phyloP scores from a whole-genome alignment of 2,888 invertebrate genomes.

The Diadromus collaris region DNA sequence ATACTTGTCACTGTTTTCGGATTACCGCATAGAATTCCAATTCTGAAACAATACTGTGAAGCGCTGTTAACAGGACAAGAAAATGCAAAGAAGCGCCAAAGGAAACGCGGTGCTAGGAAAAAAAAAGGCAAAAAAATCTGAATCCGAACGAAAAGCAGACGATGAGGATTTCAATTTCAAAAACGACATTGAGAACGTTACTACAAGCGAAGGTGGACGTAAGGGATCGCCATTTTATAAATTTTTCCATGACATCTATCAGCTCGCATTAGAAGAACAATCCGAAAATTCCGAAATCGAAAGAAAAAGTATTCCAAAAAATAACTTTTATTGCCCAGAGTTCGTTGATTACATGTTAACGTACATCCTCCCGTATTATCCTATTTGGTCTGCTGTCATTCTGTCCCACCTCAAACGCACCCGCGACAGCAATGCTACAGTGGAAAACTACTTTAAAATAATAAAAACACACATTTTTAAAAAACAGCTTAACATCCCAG shows the following conservation, averaged over 20 bases:
- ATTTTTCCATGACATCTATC: background rate
- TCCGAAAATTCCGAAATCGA: background rate
- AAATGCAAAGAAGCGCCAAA: background rate
- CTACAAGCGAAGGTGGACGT: background rate
- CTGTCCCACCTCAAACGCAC: background rate
- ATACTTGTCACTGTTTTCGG: conserved; percentile 17
- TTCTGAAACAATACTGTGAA: background rate
- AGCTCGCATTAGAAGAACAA: background rate
- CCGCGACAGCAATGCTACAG: conserved; percentile 39
- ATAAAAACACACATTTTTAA: conserved; percentile 21
- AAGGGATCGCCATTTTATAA: conserved; percentile 10
- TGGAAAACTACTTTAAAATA: conserved; percentile 49
- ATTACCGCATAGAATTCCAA: background rate
- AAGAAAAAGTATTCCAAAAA: background rate
- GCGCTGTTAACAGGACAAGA: background rate
- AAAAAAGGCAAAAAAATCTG: background rate
- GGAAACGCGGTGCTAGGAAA: background rate
- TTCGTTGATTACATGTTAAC: conserved; percentile 27
- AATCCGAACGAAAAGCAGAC: background rate
- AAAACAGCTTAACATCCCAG: conserved; percentile 10
- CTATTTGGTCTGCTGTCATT: conserved; percentile 41
- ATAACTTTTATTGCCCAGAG: conserved; percentile 2
- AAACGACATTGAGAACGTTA: background rate
- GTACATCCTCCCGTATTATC: conserved; percentile 37
- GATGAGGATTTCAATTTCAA: background rate